phyloP scores from a whole-genome alignment of 2,888 invertebrate species.

The Furcula furcula region DNA sequence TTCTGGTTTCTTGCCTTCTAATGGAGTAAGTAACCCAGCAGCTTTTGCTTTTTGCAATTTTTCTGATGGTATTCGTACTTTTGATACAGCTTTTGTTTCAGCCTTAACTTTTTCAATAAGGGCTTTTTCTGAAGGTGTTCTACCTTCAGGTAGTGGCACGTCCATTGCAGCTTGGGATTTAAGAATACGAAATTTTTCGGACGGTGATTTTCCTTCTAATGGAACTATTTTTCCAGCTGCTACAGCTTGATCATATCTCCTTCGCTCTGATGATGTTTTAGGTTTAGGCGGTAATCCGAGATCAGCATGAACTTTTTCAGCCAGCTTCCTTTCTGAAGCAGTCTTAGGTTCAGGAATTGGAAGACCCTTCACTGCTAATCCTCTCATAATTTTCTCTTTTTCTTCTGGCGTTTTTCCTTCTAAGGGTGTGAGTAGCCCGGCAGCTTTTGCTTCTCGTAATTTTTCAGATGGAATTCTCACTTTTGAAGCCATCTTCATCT shows the following conservation, averaged over 20 bases:
- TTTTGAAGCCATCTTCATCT: background rate
- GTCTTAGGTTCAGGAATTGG: slow-evolving; percentile 37
- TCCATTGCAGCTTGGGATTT: slow-evolving; percentile 13
- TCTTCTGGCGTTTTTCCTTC: slow-evolving; percentile 29
- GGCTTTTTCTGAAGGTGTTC: slow-evolving; percentile 20
- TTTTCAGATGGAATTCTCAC: slow-evolving; percentile 13
- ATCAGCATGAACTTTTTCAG: slow-evolving; percentile 32
- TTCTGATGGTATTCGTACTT: slow-evolving; percentile 13
- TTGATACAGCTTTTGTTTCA: slow-evolving; percentile 9
- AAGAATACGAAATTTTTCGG: slow-evolving; percentile 29
- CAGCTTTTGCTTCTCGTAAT: slow-evolving; percentile 29
- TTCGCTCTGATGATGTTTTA: slow-evolving; percentile 19
- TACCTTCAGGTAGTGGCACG: slow-evolving; percentile 23
- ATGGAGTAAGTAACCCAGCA: slow-evolving; percentile 22
- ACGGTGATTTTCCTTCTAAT: slow-evolving; percentile 32
- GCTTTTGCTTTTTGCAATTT: slow-evolving; percentile 20
- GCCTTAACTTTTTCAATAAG: slow-evolving; percentile 20
- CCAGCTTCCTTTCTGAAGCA: slow-evolving; percentile 29
- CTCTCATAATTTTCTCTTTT: slow-evolving; percentile 37
- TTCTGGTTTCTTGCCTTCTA: slow-evolving; percentile 26
- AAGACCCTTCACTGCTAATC: slow-evolving; percentile 23
- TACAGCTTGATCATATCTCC: slow-evolving; percentile 27
- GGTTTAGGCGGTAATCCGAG: slow-evolving; percentile 38
- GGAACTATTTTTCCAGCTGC: slow-evolving; percentile 31
- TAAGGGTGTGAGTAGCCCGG: slow-evolving; percentile 26